Percentiles rank a stretch among this genome's conserved stretches.
Evolutionary conservation across 2,888 invertebrate genomes (phyloP).

Genomic region (Eremobia ochroleuca): DNA sequence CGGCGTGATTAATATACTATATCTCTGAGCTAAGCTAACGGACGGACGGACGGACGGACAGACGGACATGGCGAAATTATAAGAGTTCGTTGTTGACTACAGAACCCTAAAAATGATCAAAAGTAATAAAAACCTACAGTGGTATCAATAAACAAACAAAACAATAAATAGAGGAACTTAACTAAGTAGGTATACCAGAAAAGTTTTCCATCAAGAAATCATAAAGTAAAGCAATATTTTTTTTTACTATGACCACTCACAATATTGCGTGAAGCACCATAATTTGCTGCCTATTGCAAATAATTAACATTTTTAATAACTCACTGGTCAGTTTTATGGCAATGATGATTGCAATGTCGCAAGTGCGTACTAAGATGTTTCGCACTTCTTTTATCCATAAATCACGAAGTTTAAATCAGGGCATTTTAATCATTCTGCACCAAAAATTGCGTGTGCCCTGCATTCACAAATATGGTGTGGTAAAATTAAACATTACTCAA

Average conservation of each 20-base stretch:
- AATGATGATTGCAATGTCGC: conserved; percentile 21
- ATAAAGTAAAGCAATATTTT: background rate
- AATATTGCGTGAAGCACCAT: background rate
- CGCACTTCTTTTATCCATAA: conserved; percentile 47
- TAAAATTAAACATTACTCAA: conserved; percentile 54
- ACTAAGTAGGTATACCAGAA: background rate
- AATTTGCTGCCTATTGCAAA: conserved; percentile 10
- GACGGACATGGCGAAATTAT: no score
- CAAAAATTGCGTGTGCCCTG: conserved; percentile 42
- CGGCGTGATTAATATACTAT: no score
- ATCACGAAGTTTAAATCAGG: conserved; percentile 36
- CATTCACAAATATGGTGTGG: conserved; percentile 29
- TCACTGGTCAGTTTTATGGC: background rate
- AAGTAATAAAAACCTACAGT: background rate
- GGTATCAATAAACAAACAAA: background rate
- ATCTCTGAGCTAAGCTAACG: no score
- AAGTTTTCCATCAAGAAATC: conserved; percentile 4
- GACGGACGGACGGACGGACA: no score
- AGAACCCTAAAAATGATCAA: no score
- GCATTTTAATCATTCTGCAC: conserved; percentile 49
- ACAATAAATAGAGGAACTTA: background rate
- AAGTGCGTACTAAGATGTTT: conserved; percentile 37
- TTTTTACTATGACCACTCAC: background rate
- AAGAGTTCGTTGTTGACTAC: no score
- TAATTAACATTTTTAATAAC: conserved; percentile 32